phyloP scores from a whole-genome alignment of 2,797 vertebrate species.

The Lagodon rhomboides region DNA sequence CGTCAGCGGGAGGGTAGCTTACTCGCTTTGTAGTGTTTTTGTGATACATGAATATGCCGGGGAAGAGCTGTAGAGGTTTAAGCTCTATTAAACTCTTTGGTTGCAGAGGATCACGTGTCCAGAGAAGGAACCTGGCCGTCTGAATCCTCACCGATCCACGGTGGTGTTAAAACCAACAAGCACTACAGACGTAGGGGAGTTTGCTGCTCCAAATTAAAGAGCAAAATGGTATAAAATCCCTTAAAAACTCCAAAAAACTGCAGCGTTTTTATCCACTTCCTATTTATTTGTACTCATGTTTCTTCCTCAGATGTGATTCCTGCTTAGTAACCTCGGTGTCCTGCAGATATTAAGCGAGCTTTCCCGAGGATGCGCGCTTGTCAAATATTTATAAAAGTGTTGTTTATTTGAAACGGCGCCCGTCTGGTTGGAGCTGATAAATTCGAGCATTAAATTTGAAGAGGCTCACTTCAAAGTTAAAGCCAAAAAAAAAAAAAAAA shows the following conservation, averaged over 20 bases:
- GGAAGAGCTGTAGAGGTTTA: background rate
- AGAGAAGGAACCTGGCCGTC: constrained; percentile 1
- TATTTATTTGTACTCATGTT: background rate
- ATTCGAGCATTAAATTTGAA: constrained; percentile 42
- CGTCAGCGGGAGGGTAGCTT: background rate
- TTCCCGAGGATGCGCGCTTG: constrained; percentile 5
- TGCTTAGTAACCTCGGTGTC: background rate
- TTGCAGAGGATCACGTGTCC: background rate
- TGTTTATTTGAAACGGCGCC: constrained; percentile 40
- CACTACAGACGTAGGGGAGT: background rate
- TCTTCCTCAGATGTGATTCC: background rate
- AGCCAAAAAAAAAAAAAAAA: too few relatives aligned
- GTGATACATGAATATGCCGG: background rate
- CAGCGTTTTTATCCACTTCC: background rate
- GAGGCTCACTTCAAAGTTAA: constrained; percentile 43
- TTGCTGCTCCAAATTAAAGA: background rate
- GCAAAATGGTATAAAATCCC: background rate
- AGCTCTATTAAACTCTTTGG: background rate
- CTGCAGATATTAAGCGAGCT: constrained; percentile 6
- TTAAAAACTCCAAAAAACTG: background rate
- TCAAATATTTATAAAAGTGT: constrained; percentile 52
- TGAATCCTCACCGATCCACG: background rate
- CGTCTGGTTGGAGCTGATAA: constrained; percentile 49
- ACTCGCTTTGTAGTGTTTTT: background rate
- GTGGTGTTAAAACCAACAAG: constrained; percentile 12